Evolutionary conservation across 1,140 invertebrate species (phyloP).

Genomic region (Scaptomyza pallida): DNA sequence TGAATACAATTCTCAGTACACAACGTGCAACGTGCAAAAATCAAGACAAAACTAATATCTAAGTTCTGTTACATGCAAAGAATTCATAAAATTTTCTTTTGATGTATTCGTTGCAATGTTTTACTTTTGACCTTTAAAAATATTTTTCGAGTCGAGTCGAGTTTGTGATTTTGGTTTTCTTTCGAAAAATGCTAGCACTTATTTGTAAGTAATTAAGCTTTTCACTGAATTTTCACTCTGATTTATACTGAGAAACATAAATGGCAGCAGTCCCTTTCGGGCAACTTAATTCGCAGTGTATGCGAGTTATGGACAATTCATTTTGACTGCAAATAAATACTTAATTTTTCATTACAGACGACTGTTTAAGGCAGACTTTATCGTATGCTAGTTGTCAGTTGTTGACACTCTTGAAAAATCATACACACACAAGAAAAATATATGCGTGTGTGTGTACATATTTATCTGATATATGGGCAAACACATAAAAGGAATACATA

Average conservation of each 20-base stretch:
- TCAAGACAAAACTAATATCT: too few relatives aligned
- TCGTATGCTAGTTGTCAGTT: constrained; percentile 63
- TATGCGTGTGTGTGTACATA: neutral
- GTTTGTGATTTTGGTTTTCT: too few relatives aligned
- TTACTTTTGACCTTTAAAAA: too few relatives aligned
- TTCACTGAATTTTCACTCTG: neutral
- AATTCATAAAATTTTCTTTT: too few relatives aligned
- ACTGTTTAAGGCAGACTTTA: constrained; percentile 46
- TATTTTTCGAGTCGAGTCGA: too few relatives aligned
- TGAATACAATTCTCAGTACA: too few relatives aligned
- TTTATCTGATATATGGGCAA: constrained; percentile 33
- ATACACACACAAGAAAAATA: constrained; percentile 24
- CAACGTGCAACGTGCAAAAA: too few relatives aligned
- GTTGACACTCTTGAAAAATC: constrained; percentile 75
- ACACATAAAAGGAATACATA: constrained; percentile 34
- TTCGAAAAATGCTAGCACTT: neutral
- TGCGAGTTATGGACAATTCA: too few relatives aligned
- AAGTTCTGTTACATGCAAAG: too few relatives aligned
- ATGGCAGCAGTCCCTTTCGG: neutral
- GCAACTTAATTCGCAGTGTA: neutral
- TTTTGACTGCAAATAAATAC: neutral
- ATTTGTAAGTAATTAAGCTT: neutral
- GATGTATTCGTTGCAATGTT: too few relatives aligned
- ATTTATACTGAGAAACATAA: neutral
- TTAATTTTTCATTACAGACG: neutral